Percentiles rank a stretch among this genome's conserved stretches.
These are phyloP conservation scores for Camelus bactrianus DNA, from an alignment of 2,113 vertebrate species.

Conservation along the genomic window DNA sequence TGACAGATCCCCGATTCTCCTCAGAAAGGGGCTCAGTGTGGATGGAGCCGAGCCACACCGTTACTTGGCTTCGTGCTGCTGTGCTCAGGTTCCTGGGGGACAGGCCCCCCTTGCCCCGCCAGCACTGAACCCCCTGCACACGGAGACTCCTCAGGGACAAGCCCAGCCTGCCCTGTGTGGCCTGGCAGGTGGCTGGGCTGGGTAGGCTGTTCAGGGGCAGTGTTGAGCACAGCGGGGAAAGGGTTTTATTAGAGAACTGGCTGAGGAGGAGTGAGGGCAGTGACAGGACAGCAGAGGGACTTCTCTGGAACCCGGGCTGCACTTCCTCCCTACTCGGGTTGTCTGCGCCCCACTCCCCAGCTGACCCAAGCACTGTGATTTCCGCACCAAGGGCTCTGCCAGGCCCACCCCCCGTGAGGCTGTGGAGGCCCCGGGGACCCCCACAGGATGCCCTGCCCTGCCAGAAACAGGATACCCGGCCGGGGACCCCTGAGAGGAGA, in stretches of 20 bases:
- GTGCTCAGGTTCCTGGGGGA: neutral
- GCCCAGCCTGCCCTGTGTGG: neutral
- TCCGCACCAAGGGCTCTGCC: neutral
- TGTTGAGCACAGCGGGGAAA: accelerated
- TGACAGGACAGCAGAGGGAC: neutral
- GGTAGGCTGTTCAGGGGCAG: neutral
- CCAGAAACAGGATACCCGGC: slow-evolving; percentile 61
- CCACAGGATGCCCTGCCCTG: slow-evolving; percentile 46
- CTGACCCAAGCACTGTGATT: accelerated
- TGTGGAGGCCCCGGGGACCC: neutral
- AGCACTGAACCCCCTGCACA: neutral
- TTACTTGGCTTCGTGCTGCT: accelerated
- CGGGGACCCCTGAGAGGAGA: neutral
- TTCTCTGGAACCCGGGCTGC: neutral
- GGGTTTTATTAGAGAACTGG: accelerated
- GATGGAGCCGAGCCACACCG: neutral
- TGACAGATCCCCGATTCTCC: too few relatives aligned
- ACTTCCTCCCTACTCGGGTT: accelerated
- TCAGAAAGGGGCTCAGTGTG: neutral
- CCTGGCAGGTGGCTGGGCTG: neutral
- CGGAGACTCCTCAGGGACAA: neutral
- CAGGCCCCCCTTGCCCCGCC: neutral
- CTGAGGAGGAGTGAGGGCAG: neutral
- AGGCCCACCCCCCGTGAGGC: neutral
- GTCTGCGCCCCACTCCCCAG: accelerated